A percentile compares a stretch with the other conserved stretches of the same genome.
Conservation (phyloP, 2,888 invertebrate genomes). For the Drymonia ruficornis region DNA sequence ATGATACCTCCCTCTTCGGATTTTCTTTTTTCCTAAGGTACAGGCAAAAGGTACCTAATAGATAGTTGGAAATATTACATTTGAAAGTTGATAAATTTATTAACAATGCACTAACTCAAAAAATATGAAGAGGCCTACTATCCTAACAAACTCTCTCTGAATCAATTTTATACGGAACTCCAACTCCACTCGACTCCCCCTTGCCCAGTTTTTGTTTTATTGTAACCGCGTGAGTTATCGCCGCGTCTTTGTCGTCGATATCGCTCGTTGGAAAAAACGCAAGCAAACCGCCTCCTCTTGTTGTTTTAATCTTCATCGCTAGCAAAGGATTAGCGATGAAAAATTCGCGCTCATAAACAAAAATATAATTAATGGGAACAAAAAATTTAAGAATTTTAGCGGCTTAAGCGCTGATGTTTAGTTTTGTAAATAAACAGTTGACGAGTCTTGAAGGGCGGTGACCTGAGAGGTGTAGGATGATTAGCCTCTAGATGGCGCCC, state of each 20-base stretch:
- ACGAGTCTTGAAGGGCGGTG: background rate
- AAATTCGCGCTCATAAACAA: slow-evolving; percentile 53
- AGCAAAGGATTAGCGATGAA: slow-evolving; percentile 58
- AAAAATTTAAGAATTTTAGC: slow-evolving; percentile 13
- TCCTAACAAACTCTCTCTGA: too few species aligned
- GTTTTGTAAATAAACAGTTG: background rate
- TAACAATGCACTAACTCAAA: too few species aligned
- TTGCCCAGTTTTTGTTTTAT: slow-evolving; percentile 47
- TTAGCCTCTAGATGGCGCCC: background rate
- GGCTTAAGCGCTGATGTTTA: background rate
- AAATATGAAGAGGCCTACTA: too few species aligned
- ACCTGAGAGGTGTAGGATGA: background rate
- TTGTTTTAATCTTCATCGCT: slow-evolving; percentile 53
- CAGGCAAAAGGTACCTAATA: too few species aligned
- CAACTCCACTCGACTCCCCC: background rate
- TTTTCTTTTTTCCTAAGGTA: too few species aligned
- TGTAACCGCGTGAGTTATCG: slow-evolving; percentile 38
- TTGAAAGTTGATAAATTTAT: too few species aligned
- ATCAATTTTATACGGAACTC: background rate
- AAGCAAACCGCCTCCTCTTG: slow-evolving; percentile 39
- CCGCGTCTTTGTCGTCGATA: slow-evolving; percentile 53
- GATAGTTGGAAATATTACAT: too few species aligned
- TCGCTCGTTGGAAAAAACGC: slow-evolving; percentile 54
- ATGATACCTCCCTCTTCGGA: too few species aligned
- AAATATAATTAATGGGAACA: slow-evolving; percentile 48